These are phyloP conservation scores for Melipona quadrifasciata DNA, from an alignment of 1,140 invertebrate genomes.

Conservation along the genomic window DNA sequence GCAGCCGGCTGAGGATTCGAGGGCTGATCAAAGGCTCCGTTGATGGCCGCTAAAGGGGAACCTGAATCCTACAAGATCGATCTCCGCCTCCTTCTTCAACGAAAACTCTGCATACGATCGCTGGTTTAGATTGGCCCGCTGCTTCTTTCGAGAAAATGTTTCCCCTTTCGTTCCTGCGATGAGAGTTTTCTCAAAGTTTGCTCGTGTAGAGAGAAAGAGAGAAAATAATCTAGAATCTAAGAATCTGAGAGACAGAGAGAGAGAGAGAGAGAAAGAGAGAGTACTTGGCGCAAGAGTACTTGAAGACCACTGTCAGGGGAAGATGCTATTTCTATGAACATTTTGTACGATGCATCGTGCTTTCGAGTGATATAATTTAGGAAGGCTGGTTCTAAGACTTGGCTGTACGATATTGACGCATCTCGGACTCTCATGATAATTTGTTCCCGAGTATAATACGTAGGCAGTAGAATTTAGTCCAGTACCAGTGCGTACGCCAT, in stretches of 20 bases:
- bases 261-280: too few relatives aligned
- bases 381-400: too few relatives aligned
- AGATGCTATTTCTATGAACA: too few relatives aligned
- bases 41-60: slow-evolving; percentile 33
- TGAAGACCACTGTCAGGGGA: too few relatives aligned
- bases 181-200: not conserved
- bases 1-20: not conserved
- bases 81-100: too few relatives aligned
- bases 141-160: not conserved
- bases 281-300: too few relatives aligned
- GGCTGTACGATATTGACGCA: not conserved
- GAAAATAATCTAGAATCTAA: too few relatives aligned
- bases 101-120: not conserved
- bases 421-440: not conserved
- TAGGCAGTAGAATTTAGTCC: not conserved
- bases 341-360: too few relatives aligned
- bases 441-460: not conserved
- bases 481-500: not conserved
- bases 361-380: too few relatives aligned
- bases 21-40: slow-evolving; percentile 24
- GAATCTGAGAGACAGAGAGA: too few relatives aligned
- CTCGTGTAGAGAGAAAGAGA: too few relatives aligned
- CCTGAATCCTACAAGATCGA: not conserved
- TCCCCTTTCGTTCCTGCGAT: too few relatives aligned
- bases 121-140: not conserved